phyloP scores from a whole-genome alignment of 2,113 vertebrate species.

The Microtus montanus region DNA sequence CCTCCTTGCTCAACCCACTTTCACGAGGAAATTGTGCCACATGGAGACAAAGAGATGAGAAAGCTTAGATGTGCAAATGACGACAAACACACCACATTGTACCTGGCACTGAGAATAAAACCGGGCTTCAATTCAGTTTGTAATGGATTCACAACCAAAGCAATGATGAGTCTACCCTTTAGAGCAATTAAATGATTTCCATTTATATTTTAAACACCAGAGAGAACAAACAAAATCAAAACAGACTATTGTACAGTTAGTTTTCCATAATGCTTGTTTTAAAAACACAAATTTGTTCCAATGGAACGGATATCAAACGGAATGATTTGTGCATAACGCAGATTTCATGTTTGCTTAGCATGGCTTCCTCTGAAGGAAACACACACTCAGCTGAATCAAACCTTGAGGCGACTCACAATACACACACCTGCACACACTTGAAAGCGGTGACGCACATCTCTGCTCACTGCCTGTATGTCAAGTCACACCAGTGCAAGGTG shows the following conservation, averaged over 20 bases:
- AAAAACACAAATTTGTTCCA: neutral
- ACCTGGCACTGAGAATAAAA: neutral
- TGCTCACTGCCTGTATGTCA: neutral
- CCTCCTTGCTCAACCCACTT: neutral
- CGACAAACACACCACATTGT: neutral
- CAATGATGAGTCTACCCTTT: neutral
- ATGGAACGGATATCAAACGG: neutral
- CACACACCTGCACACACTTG: neutral
- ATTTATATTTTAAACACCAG: neutral
- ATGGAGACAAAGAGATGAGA: neutral
- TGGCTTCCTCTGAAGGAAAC: neutral
- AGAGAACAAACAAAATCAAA: conserved; percentile 18
- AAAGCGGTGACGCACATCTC: neutral
- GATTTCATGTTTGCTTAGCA: conserved; percentile 10
- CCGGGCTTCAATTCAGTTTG: neutral
- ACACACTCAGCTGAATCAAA: neutral
- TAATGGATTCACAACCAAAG: neutral
- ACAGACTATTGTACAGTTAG: neutral
- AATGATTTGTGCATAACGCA: neutral
- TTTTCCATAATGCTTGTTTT: conserved; percentile 34
- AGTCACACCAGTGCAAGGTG: neutral
- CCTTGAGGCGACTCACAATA: neutral
- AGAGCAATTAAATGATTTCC: neutral
- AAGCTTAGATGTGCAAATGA: neutral
- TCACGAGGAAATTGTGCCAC: neutral